Evolutionary conservation across 2,888 invertebrate species (phyloP), one percentile per base, ranked within the genome.

Genomic region (Cremastinae sp.): DNA sequence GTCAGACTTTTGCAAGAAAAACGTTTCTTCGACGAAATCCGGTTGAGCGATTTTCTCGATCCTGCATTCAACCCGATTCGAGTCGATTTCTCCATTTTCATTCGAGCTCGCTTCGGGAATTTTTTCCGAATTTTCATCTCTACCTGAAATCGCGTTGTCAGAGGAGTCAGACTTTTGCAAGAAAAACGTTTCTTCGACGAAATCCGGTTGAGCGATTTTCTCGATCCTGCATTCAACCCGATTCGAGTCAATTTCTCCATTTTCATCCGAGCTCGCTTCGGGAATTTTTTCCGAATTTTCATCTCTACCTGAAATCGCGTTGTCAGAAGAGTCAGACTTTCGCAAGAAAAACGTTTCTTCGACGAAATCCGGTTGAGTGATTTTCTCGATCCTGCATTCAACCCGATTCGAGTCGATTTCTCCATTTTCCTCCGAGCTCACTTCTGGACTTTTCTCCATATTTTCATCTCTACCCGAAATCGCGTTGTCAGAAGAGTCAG

Each of bases 341-440:
- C n/a, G n/a, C n/a, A n/a, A n/a, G n/a, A n/a, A n/a, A n/a, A n/a
- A 49, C 20, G 10, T 7, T 51, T 4, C 10, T 38, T 9, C n/a
- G 16, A 54, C 14, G 18, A 20, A 68, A 65, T 74, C 34, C 0
- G 66, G 56, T 47, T 10, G 7, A 10, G 64, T 56, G 4, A 14
- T 73, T 47, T 45, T 51, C 10, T 70, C 34, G 1, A 72, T 28
- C 61, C 16, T 68, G 36, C 49, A 56, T 28, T 22, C n/a, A 9
- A n/a, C 10, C 8, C n/a, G n/a, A n/a, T n/a, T n/a, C n/a, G n/a
- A n/a, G n/a, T 16, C 5, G 2, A 0, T 28, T 56, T 16, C 22
- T 1, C 22, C 8, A 20, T 20, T 14, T 0, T 14, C 45, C 9
- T n/a, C 9, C 0, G 18, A 2, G 45, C n/a, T n/a, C n/a, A n/a